Base-by-base conservation (phyloP, 2,888 invertebrate genomes). In the Chloroclysta siterata region DNA sequence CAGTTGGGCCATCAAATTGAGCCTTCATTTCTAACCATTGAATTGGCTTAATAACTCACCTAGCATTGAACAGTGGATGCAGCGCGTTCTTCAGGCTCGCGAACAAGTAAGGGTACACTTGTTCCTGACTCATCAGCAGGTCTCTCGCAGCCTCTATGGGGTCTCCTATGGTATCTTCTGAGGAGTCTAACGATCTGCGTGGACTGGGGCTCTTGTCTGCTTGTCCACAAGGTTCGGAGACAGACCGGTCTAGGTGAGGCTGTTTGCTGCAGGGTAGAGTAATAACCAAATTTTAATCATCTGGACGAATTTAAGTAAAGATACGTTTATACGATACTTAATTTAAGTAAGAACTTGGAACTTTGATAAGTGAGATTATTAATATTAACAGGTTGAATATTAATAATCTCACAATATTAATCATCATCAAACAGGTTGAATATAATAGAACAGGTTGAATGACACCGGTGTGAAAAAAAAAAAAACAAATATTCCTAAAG, bases 21-120 rank as follows among this genome's bases (percentile, higher is more conserved):
- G n/a, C n/a, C n/a, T n/a, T n/a, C n/a, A n/a, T 33, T 33, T 33
- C 33, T 5, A 33, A 6, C 33, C 11, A 39, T 39, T 39, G 36
- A 11, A 8, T 39, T 7, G 8, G 10, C 11, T 11, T 2, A 11
- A 11, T 39, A 53, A 72, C 83, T 75, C 62, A 93, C 93, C 90
- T 93, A 66, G 95, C 94, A 70, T 95, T 94, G 77, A 97, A 95
- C 55, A 97, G 89, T 0, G 97, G 97, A 73, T 95, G 95, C 69
- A 98, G 85, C n/a, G 97, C 97, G 22, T 94, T 94, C 79, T 95
- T 94, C 64, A 98, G 88, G 71, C 96, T 97, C 77, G 94, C 91
- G 81, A 95, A 97, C 42, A 98, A 85, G 53, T 95, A 94, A 0
- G 97, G 97, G 77, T 96, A 96, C 14, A 95, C 79, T 8, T 95